These are phyloP conservation scores for Calyptomena viridis DNA, from an alignment of 2,113 vertebrate genomes.

Conservation along the genomic window DNA sequence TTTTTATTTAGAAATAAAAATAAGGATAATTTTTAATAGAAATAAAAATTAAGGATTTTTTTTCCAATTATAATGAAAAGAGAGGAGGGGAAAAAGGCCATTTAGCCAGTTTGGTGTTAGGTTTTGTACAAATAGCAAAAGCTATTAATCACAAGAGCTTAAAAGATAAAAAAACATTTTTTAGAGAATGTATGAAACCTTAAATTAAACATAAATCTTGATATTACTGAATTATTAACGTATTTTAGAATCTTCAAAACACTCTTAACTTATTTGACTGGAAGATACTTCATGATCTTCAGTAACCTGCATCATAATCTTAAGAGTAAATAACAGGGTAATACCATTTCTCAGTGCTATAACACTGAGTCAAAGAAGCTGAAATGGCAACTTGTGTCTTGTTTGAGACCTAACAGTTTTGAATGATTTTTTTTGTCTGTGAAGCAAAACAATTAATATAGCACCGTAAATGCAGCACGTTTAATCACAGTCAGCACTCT, in stretches of 20 bases:
- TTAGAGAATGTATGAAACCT: background rate
- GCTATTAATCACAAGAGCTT: background rate
- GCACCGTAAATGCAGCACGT: background rate
- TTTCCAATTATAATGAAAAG: background rate
- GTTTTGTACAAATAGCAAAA: background rate
- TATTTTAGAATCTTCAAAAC: background rate
- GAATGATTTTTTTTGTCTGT: background rate
- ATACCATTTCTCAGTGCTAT: background rate
- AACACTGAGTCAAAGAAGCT: background rate
- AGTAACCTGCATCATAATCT: background rate
- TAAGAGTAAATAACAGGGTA: background rate
- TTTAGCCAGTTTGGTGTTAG: background rate
- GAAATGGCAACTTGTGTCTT: background rate
- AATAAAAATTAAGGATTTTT: background rate
- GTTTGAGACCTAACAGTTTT: background rate
- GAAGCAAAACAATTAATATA: background rate
- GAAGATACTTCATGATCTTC: background rate
- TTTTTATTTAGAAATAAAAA: background rate
- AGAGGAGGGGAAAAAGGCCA: accelerated
- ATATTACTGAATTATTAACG: background rate
- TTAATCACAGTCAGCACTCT: slow-evolving; percentile 38
- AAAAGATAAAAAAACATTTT: background rate
- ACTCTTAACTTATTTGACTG: background rate
- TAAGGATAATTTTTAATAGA: too few species aligned
- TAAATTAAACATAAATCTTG: background rate